Evolutionary conservation across 2,113 vertebrate genomes (phyloP), one percentile per base, ranked within the genome.

Genomic region (Pterophyllum scalare): DNA sequence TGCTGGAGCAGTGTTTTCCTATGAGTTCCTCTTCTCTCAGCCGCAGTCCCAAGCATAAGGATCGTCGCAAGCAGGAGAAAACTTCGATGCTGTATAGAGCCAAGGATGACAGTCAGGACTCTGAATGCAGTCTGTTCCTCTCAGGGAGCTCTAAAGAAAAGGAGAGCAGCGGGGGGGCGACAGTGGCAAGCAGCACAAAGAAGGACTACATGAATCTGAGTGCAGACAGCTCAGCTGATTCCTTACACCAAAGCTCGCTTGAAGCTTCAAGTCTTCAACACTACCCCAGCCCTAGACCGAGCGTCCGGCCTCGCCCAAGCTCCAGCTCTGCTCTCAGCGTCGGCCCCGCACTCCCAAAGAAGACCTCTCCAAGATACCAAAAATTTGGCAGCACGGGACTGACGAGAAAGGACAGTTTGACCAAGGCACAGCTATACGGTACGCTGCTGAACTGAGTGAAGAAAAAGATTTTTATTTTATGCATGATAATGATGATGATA

Each of bases 361-460:
- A 97, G 89, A 96, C 95, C 59, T 97, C 96, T 83, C 95, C 96
- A 67, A 96, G 96, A 94, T 97, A 97, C 91, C 97, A 97, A 84
- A 96, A 97, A 95, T 97, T 96, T 93, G 97, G 96, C 70, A 97
- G 96, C 86, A 95, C 97, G 1, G 97, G 98, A 85, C 96, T 99
- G 83, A 98, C 96, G 72, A 96, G 98, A 81, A 99, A 99, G 92
- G 97, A 99, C 94, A 99, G 98, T 91, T 96, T 99, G 89, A 99
- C 97, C 80, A 99, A 99, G 95, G 98, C 98, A 85, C 98, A 99
- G 94, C 91, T 99, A 56, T 99, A 99, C 0, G 98, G 98, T n/a
- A 99, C 98, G 15, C 94, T 99, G 90, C 96, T 99, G 82, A 99
- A 99, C 94, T 99, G 94, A 97, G 81, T 38, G 3, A 2, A 13